phyloP scores from a whole-genome alignment of 2,888 invertebrate genomes.

The Pyrochroa serraticornis region DNA sequence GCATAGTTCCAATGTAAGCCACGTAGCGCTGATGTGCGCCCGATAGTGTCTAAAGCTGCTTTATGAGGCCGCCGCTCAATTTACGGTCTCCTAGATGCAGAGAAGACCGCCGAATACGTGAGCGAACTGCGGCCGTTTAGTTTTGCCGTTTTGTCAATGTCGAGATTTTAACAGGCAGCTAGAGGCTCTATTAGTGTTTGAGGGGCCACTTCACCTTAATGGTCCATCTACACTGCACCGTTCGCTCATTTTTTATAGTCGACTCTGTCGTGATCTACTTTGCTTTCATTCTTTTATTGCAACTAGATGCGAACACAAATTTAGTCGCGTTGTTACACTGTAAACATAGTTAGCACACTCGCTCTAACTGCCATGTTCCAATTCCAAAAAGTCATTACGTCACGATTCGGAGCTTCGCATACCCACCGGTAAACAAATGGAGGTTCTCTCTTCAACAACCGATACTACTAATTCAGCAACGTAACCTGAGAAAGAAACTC shows the following conservation, averaged over 20 bases:
- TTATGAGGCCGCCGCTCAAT: constrained; percentile 55
- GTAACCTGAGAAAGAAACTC: too few relatives aligned
- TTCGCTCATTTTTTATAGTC: constrained; percentile 35
- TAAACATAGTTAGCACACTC: too few relatives aligned
- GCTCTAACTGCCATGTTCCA: too few relatives aligned
- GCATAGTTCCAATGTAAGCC: constrained; percentile 56
- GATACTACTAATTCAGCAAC: too few relatives aligned
- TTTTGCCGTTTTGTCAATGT: constrained; percentile 53
- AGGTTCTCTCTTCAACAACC: too few relatives aligned
- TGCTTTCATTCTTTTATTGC: too few relatives aligned
- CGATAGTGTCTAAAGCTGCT: constrained; percentile 57
- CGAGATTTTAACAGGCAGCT: constrained; percentile 50
- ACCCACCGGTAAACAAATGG: too few relatives aligned
- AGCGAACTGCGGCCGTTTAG: constrained; percentile 50
- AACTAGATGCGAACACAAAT: too few relatives aligned
- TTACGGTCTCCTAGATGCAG: constrained; percentile 51
- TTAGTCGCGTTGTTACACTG: too few relatives aligned
- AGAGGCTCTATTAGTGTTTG: constrained; percentile 41
- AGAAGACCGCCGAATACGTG: constrained; percentile 50
- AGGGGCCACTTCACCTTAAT: constrained; percentile 42
- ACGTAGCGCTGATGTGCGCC: constrained; percentile 56
- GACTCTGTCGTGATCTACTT: neutral
- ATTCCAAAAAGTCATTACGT: too few relatives aligned
- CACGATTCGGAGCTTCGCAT: too few relatives aligned
- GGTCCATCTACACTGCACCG: constrained; percentile 35